These are phyloP conservation scores for Macaria liturata DNA, from an alignment of 2,888 invertebrate species.

Conservation along the genomic window DNA sequence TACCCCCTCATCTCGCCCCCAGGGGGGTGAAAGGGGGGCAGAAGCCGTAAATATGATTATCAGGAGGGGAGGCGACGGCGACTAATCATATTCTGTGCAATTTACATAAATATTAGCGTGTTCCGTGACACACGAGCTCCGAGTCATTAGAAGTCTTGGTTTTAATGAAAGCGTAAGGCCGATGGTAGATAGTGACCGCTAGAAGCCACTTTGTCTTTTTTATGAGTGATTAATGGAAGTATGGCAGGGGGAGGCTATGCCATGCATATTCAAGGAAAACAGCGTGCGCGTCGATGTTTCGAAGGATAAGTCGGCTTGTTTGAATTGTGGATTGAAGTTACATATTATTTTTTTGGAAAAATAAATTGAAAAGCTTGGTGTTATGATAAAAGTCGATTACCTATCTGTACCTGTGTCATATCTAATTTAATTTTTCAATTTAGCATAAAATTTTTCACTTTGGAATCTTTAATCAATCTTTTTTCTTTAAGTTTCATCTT, in stretches of 20 bases:
- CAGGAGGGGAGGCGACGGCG: conserved; percentile 79
- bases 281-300: conserved; percentile 41
- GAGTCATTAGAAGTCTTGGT: conserved; percentile 58
- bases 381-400: no score
- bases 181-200: conserved; percentile 69
- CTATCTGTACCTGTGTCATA: no score
- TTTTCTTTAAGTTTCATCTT: no score
- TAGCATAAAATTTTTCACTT: no score
- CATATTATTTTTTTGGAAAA: no score
- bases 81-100: conserved; percentile 83
- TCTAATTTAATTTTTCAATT: no score
- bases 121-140: conserved; percentile 76
- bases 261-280: conserved; percentile 64
- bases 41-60: conserved; percentile 82
- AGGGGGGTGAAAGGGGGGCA: conserved; percentile 38
- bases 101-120: conserved; percentile 83
- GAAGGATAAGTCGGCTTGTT: conserved; percentile 40
- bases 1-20: conserved; percentile 28
- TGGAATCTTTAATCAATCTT: no score
- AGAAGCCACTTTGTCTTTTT: conserved; percentile 79
- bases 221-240: conserved; percentile 78
- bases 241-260: conserved; percentile 47
- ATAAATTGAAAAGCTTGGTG: no score
- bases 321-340: conserved; percentile 14
- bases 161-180: conserved; percentile 42